Base-by-base conservation (phyloP, 2,888 invertebrate species). In the Penaeus monodon region DNA sequence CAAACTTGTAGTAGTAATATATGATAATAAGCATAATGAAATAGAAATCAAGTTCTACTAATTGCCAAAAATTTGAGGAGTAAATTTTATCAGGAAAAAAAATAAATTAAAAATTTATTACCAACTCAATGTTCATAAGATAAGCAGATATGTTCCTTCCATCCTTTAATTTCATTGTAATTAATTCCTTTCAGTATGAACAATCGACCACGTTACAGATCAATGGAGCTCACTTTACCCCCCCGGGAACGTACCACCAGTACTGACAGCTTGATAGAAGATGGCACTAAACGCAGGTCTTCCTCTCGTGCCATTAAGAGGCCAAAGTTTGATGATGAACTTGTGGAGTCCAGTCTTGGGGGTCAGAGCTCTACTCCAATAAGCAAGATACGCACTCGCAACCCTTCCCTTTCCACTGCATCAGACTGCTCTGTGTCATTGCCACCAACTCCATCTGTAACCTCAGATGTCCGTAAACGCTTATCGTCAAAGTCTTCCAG, bases 321-420 rank as follows among this genome's bases (percentile, higher is more conserved):
- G 0, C 96, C 97, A 91, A 96, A 98, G 91, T 99, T 99, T 93
- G 99, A 99, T 92, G 99, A 99, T 94, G 99, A 99, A 93, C 93
- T 99, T 87, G 98, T 99, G 0, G 98, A 99, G 91, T 97, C 97
- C 91, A 97, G 97, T 92, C 93, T 96, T 87, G 95, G 95, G 20
- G 90, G 81, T 86, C 91, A 86, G 66, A 82, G 88, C 12, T 82
- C 88, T 12, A 87, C 90, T 14, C 90, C 90, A 49, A 70, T 88
- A 77, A 88, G 81, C 44, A 90, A 90, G 66, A 87, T 90, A 27
- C 74, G 89, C n/a, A 88, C 85, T 68, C 77, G 89, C 22, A 89
- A 89, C 68, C 86, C 90, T 7, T 87, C 90, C 33, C 79, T 85
- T 24, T 90, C 89, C 20, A 88, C 90, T n/a, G 84, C 90, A 14